Evolutionary conservation across 2,113 vertebrate species (phyloP), one percentile per base, ranked within the genome.

Genomic region (Megaceryle torquata): DNA sequence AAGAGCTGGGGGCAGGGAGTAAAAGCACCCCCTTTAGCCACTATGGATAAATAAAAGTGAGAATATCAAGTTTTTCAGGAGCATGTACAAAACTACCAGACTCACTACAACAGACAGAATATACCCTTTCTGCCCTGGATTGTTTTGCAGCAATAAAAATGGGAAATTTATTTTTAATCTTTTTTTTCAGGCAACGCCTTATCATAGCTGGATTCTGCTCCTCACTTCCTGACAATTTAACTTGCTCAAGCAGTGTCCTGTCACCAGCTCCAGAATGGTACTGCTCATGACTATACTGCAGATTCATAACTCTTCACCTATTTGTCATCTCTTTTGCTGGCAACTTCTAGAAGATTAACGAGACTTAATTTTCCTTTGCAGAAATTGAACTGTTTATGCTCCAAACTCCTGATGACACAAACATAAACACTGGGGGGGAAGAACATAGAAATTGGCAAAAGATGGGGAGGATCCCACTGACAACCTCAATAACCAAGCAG

Each of bases 51-150:
- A 81, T 50, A 59, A 43, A 79, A 91, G 72, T 70, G 51, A n/a
- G 46, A 39, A 65, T 54, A 88, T 64, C 39, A 41, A 4, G 37
- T 54, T 67, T 82, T 91, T 72, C 87, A 51, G 54, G 19, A 86
- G 59, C 84, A 77, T 81, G 37, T 50, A 60, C 82, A 67, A 91
- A 93, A 79, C 65, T 92, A 93, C 90, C 82, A 89, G 82, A 82
- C 91, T 90, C 85, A 61, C 63, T 71, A 87, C 81, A 95, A 65
- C 11, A 43, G 89, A 86, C 81, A 68, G 91, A 88, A 77, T 80
- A 83, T 78, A 88, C 89, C 88, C 25, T 22, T 86, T 86, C 44
- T 1, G 1, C 29, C n/a, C n/a, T 68, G n/a, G 24, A 51, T 51
- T 3, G 5, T 60, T 85, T 6, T 48, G 15, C 39, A 88, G 41